Evolutionary conservation across 2,113 vertebrate genomes (phyloP).

Genomic region (Zosterops lateralis): DNA sequence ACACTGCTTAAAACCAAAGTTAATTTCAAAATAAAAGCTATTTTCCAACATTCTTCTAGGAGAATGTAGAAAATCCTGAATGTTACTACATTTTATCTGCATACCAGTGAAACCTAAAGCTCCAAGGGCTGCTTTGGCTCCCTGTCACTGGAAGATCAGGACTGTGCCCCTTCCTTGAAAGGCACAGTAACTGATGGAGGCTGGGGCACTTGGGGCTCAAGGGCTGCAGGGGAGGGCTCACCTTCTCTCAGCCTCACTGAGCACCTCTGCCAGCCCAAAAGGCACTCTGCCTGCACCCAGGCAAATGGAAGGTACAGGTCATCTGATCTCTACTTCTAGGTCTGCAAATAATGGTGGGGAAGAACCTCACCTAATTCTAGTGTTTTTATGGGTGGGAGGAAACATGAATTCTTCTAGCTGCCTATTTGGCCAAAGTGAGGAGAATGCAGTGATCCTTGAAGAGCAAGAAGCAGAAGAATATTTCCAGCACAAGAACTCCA

Average conservation of each 20-base stretch:
- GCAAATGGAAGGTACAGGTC: not conserved
- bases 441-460: not conserved
- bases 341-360: not conserved
- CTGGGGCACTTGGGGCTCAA: accelerated
- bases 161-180: not conserved
- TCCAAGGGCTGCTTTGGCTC: not conserved
- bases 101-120: not conserved
- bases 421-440: not conserved
- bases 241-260: not conserved
- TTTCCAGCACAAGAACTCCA: not conserved
- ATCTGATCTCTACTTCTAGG: not conserved
- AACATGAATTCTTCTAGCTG: not conserved
- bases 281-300: not conserved
- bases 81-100: not conserved
- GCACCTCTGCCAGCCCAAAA: not conserved
- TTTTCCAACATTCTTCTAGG: not conserved
- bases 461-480: not conserved
- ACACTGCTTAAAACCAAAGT: not conserved
- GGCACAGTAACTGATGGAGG: not conserved
- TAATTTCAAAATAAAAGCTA: not conserved
- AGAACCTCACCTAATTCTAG: not conserved
- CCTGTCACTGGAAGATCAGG: accelerated
- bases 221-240: not conserved
- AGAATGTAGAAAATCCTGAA: not conserved
- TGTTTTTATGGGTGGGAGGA: not conserved